A percentile compares a stretch with the other conserved stretches of the same genome.
Evolutionary conservation across 1,140 invertebrate genomes (phyloP).

Genomic region (Thaumetopoea pityocampa): DNA sequence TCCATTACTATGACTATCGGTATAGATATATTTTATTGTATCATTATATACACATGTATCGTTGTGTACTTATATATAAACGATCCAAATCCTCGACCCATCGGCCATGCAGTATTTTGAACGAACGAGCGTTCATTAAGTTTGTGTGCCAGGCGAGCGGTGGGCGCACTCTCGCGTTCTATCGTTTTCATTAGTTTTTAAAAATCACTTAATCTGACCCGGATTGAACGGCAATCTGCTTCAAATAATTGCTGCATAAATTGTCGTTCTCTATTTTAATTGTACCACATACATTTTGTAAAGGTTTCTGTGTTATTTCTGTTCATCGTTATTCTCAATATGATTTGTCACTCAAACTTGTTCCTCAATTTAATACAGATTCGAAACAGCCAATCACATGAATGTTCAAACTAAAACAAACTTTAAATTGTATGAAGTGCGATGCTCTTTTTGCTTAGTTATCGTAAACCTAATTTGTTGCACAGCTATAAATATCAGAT

Average conservation of each 20-base stretch:
- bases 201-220: constrained; percentile 71
- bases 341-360: no score
- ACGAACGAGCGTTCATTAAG: constrained; percentile 50
- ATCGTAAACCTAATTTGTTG: constrained; percentile 26
- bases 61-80: constrained; percentile 9
- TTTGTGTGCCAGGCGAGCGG: constrained; percentile 33
- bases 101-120: constrained; percentile 20
- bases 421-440: no score
- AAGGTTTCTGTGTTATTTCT: no score
- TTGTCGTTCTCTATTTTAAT: constrained; percentile 58
- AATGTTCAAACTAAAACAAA: no score
- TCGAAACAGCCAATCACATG: no score
- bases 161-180: constrained; percentile 44
- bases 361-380: no score
- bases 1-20: no score
- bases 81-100: constrained; percentile 16
- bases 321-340: no score
- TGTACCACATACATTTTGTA: constrained; percentile 38
- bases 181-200: constrained; percentile 67
- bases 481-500: constrained; percentile 44
- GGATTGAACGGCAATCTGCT: constrained; percentile 60
- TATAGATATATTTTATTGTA: no score
- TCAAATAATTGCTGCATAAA: constrained; percentile 71
- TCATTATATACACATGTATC: no score
- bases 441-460: no score